A percentile compares a stretch with the other conserved stretches of the same genome.
These are phyloP conservation scores for Bellardia bayeri DNA, from an alignment of 2,888 invertebrate species.

Conservation along the genomic window DNA sequence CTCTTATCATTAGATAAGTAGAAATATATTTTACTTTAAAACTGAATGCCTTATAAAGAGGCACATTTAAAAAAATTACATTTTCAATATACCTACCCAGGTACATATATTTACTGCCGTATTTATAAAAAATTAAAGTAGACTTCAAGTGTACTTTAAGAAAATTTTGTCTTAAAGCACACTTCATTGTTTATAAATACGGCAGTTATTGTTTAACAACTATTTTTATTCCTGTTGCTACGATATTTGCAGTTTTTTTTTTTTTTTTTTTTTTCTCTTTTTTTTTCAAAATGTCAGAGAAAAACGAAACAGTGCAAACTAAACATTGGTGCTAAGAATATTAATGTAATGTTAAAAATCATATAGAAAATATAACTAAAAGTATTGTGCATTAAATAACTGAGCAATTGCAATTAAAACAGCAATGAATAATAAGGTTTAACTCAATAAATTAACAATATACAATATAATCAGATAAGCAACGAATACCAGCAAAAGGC, in stretches of 20 bases:
- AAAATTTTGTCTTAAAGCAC: too few relatives aligned
- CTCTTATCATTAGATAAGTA: background rate
- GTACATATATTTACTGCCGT: too few relatives aligned
- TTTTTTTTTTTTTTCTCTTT: constrained; percentile 1
- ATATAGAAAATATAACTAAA: background rate
- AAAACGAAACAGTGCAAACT: background rate
- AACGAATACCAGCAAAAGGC: constrained; percentile 35
- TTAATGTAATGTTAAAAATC: background rate
- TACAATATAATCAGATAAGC: constrained; percentile 12
- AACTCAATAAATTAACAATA: background rate
- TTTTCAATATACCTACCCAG: too few relatives aligned
- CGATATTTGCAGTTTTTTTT: constrained; percentile 3
- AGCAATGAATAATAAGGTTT: background rate
- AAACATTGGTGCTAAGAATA: background rate
- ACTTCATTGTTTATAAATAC: too few relatives aligned
- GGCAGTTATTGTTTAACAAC: too few relatives aligned
- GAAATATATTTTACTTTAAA: background rate
- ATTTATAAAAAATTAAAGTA: too few relatives aligned
- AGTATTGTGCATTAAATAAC: background rate
- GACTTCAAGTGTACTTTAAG: too few relatives aligned
- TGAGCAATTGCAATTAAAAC: background rate
- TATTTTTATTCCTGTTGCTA: constrained; percentile 25
- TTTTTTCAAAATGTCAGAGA: background rate
- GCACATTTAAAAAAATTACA: background rate
- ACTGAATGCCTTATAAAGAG: background rate